Evolutionary conservation across 2,797 vertebrate species (phyloP).

Genomic region (Lithobates sylvaticus): DNA sequence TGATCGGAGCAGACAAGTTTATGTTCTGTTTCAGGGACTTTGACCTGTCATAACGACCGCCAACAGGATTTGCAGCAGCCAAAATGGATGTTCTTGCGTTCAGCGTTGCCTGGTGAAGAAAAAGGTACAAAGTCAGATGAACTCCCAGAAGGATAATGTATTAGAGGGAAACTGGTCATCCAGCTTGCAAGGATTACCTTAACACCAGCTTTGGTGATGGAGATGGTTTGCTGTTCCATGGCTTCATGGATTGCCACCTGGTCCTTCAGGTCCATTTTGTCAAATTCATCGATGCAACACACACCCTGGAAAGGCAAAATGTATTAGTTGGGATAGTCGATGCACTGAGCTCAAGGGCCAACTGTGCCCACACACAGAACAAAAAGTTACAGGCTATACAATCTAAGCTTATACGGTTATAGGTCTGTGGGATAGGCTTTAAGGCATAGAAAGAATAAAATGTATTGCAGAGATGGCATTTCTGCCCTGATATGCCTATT

Average conservation of each 20-base stretch:
- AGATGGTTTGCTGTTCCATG: slow-evolving; percentile 99
- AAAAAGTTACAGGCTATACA: too few relatives aligned
- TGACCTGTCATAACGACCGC: slow-evolving; percentile 93
- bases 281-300: slow-evolving; percentile 98
- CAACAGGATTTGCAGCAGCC: slow-evolving; percentile 95
- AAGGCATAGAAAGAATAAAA: too few relatives aligned
- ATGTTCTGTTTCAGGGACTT: slow-evolving; percentile 98
- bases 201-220: slow-evolving; percentile 98
- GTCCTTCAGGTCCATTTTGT: slow-evolving; percentile 96
- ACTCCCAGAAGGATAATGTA: too few relatives aligned
- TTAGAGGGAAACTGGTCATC: too few relatives aligned
- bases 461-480: too few relatives aligned
- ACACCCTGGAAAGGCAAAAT: slow-evolving; percentile 83
- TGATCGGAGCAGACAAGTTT: slow-evolving; percentile 95
- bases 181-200: slow-evolving; percentile 78
- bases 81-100: slow-evolving; percentile 98
- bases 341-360: too few relatives aligned
- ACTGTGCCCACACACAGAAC: too few relatives aligned
- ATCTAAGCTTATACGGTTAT: too few relatives aligned
- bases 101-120: slow-evolving; percentile 86
- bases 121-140: not conserved
- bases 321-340: not conserved
- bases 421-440: too few relatives aligned
- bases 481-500: too few relatives aligned
- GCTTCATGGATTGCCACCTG: slow-evolving; percentile 99